Percentiles rank a stretch among this genome's conserved stretches.
Conservation (phyloP, 2,113 vertebrate genomes). For the Passer domesticus region DNA sequence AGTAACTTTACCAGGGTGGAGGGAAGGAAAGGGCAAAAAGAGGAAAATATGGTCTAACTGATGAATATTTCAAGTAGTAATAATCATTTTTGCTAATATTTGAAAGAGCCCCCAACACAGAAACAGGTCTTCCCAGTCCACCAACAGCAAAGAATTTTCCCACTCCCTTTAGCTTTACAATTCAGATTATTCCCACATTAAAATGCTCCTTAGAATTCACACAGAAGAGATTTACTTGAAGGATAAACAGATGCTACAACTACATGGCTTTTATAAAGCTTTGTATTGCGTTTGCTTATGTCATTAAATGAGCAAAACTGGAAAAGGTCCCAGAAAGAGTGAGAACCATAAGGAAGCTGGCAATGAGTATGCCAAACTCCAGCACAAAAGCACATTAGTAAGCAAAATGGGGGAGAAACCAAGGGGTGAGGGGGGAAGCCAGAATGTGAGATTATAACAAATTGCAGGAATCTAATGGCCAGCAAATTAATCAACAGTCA, state of each 20-base stretch:
- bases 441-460: neutral
- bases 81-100: neutral
- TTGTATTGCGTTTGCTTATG: slow-evolving; percentile 26
- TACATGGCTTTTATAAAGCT: neutral
- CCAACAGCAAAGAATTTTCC: neutral
- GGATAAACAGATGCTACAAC: slow-evolving; percentile 14
- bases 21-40: neutral
- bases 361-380: neutral
- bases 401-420: neutral
- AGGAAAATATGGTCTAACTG: neutral
- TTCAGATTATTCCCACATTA: neutral
- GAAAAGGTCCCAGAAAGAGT: slow-evolving; percentile 40
- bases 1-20: neutral
- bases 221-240: neutral
- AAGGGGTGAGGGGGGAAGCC: rapidly evolving
- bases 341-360: slow-evolving; percentile 42
- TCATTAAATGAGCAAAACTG: slow-evolving; percentile 55
- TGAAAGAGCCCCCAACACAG: neutral
- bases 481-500: neutral
- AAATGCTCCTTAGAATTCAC: neutral
- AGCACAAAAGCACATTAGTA: neutral
- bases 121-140: neutral
- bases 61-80: neutral
- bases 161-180: neutral
- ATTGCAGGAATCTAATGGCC: neutral